Base-by-base conservation (phyloP, 2,797 vertebrate genomes). In the Pagetopsis macropterus region DNA sequence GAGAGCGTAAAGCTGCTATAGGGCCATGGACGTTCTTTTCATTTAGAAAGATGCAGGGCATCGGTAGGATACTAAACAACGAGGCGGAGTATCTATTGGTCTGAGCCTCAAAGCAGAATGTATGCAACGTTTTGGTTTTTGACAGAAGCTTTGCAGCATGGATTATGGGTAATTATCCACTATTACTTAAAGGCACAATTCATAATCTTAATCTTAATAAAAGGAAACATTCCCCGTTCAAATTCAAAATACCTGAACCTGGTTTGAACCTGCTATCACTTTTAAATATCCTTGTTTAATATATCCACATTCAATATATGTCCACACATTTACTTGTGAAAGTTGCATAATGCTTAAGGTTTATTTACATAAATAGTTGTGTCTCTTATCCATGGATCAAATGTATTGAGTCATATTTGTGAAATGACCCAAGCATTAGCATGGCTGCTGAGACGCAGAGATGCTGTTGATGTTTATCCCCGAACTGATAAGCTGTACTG, bases 141-240 rank as follows among this genome's bases (percentile, higher is more conserved):
- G 49, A 70, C 33, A 76, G 14, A 37, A 9, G 14, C 21, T 44
- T 27, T 37, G 55, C 45, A 51, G 46, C 55, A 16, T 70, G 41
- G 11, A 45, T 37, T 21, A 66, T 37, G 21, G 33, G 1, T 54
- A 40, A 41, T 21, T n/a, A 37, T 23, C 2, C 8, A 5, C 6
- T 43, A 21, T 13, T 56, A 69, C 37, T 55, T 48, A 51, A 62
- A 75, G 15, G 16, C n/a, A 70, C 19, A 48, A 21, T 51, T 31
- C 9, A 60, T 48, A 27, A 45, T 61, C n/a, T 23, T 50, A 19
- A 59, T 51, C 15, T 23, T 46, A 64, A 59, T 45, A 9, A 16
- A 55, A 60, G 12, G 3, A 33, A 10, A 40, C 19, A 3, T 31
- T 50, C 12, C 11, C 5, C 44, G 23, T 14, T 74, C 10, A 37